phyloP scores from a whole-genome alignment of 2,888 invertebrate species.

The Parapristionchus giblindavisi region DNA sequence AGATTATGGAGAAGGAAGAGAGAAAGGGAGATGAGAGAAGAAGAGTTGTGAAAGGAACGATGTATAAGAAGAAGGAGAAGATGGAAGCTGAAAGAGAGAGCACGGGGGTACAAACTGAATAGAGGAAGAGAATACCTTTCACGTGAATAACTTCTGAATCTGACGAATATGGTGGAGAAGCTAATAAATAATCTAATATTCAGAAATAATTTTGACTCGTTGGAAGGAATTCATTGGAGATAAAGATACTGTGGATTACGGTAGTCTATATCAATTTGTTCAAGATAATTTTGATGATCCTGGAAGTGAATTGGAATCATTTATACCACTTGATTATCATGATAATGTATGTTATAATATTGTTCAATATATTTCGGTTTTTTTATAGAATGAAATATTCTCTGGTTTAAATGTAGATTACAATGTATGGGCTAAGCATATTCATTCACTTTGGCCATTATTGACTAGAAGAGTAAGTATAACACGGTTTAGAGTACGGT shows the following conservation, averaged over 20 bases:
- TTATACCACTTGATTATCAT: conserved; percentile 54
- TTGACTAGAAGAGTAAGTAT: neutral
- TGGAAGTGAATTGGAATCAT: conserved; percentile 62
- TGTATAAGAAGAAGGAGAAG: neutral
- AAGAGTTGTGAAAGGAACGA: neutral
- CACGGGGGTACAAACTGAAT: neutral
- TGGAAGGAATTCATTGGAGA: neutral
- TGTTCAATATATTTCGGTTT: neutral
- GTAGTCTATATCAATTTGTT: conserved; percentile 49
- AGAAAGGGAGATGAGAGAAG: neutral
- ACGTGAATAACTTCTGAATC: neutral
- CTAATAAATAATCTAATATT: neutral
- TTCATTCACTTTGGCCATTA: neutral
- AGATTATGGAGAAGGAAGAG: too few relatives aligned
- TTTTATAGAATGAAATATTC: neutral
- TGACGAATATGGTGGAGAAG: neutral
- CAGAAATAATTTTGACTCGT: neutral
- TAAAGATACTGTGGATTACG: neutral
- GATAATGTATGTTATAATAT: conserved; percentile 40
- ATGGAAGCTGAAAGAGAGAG: neutral
- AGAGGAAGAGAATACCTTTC: neutral
- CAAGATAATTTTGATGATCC: conserved; percentile 63
- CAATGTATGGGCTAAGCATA: conserved; percentile 5
- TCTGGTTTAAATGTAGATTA: neutral
- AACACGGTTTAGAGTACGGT: neutral